Conservation (phyloP, 2,113 vertebrate genomes). For the Vulpes ferrilata region DNA sequence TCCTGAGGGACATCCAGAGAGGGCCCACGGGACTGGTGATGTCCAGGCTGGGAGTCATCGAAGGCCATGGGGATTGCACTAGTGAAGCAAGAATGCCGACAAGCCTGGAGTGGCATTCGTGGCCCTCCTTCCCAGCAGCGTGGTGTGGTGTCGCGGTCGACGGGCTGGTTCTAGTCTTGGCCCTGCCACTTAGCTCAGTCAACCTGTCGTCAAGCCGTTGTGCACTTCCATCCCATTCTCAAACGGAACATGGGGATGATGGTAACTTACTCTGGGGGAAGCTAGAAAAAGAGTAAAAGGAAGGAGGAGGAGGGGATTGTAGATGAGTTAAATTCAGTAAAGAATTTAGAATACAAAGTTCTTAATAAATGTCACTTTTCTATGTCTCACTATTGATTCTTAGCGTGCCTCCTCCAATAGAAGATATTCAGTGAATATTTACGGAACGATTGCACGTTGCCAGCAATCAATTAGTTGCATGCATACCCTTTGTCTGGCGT, state of each 20-base stretch:
- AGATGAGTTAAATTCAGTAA: not conserved
- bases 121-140: not conserved
- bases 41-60: not conserved
- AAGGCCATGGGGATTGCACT: fast-evolving
- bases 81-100: no score
- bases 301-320: not conserved
- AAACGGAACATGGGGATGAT: not conserved
- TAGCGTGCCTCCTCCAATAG: not conserved
- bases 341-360: not conserved
- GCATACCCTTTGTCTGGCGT: not conserved
- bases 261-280: not conserved
- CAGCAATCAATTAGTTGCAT: not conserved
- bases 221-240: not conserved
- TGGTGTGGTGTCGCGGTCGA: not conserved
- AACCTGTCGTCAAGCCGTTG: not conserved
- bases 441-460: not conserved
- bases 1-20: not conserved
- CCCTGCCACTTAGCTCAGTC: not conserved
- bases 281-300: not conserved
- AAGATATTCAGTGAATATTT: not conserved
- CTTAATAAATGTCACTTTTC: not conserved
- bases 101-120: not conserved
- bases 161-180: not conserved
- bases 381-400: not conserved
- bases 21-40: not conserved